Evolutionary conservation across 2,797 vertebrate species (phyloP).

Genomic region (Hemitrygon akajei): DNA sequence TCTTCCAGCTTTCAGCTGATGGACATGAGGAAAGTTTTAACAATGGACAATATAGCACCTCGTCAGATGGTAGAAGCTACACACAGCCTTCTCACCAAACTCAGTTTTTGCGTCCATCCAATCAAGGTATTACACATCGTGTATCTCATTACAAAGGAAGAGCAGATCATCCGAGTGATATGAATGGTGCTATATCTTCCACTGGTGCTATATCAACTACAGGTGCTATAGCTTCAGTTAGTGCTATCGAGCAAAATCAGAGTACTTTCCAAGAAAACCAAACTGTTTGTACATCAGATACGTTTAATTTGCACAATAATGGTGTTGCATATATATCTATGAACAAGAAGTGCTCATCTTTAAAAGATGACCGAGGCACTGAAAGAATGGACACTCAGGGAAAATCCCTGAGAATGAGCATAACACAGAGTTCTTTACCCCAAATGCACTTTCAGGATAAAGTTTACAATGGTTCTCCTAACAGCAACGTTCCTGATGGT

Average conservation of each 20-base stretch:
- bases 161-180: slow-evolving; percentile 61
- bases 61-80: slow-evolving; percentile 63
- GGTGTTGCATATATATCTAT: slow-evolving; percentile 58
- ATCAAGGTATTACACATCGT: slow-evolving; percentile 52
- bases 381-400: slow-evolving; percentile 68
- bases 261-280: slow-evolving; percentile 67
- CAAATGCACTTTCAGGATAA: slow-evolving; percentile 80
- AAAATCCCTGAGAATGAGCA: slow-evolving; percentile 67
- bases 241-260: slow-evolving; percentile 62
- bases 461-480: slow-evolving; percentile 59
- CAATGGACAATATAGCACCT: slow-evolving; percentile 56
- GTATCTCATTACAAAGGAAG: slow-evolving; percentile 63
- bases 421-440: slow-evolving; percentile 65
- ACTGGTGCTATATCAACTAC: slow-evolving; percentile 67
- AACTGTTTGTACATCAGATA: slow-evolving; percentile 64
- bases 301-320: slow-evolving; percentile 59
- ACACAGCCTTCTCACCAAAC: slow-evolving; percentile 53
- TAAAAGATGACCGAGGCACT: slow-evolving; percentile 57
- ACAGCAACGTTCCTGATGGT: slow-evolving; percentile 54
- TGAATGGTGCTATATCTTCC: slow-evolving; percentile 64
- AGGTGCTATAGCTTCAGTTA: slow-evolving; percentile 58
- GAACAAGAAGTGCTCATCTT: slow-evolving; percentile 65
- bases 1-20: slow-evolving; percentile 65
- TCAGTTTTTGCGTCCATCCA: slow-evolving; percentile 59
- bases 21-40: slow-evolving; percentile 63